These are phyloP conservation scores for Ptiloglossa arizonensis DNA, from an alignment of 1,140 invertebrate genomes.

Conservation along the genomic window DNA sequence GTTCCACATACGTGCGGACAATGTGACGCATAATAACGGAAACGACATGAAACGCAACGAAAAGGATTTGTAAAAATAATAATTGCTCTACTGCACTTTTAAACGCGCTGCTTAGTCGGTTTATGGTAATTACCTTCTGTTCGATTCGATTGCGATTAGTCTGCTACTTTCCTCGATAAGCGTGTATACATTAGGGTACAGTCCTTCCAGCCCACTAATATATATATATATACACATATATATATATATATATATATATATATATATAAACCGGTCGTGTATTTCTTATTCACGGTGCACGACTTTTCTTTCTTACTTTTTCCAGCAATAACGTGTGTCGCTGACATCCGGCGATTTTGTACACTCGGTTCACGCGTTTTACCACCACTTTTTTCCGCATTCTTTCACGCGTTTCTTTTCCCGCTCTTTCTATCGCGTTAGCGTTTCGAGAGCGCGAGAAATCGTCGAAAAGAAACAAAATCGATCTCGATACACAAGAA, in stretches of 20 bases:
- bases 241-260: too few relatives aligned
- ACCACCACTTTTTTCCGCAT: not conserved
- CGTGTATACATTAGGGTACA: conserved; percentile 17
- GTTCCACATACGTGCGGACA: conserved; percentile 52
- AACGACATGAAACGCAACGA: conserved; percentile 56
- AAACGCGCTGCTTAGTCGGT: conserved; percentile 63
- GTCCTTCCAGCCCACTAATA: conserved; percentile 32
- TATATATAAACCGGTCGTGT: too few relatives aligned
- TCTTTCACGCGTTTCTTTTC: not conserved
- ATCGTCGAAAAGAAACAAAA: conserved; percentile 10
- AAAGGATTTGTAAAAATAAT: conserved; percentile 55
- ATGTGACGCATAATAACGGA: conserved; percentile 52
- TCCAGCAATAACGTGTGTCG: not conserved
- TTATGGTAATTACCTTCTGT: conserved; percentile 78
- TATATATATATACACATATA: not conserved
- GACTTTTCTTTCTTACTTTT: not conserved
- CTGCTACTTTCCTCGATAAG: conserved; percentile 39
- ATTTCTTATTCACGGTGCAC: not conserved
- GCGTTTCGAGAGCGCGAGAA: not conserved
- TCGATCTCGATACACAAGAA: conserved; percentile 11
- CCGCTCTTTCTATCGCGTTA: not conserved
- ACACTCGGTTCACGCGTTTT: not conserved
- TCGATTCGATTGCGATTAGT: conserved; percentile 66
- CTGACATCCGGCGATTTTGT: not conserved
- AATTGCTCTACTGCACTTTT: conserved; percentile 65